These are phyloP conservation scores for Brachyrhaphis roseni DNA, from an alignment of 2,797 vertebrate species.

Conservation along the genomic window DNA sequence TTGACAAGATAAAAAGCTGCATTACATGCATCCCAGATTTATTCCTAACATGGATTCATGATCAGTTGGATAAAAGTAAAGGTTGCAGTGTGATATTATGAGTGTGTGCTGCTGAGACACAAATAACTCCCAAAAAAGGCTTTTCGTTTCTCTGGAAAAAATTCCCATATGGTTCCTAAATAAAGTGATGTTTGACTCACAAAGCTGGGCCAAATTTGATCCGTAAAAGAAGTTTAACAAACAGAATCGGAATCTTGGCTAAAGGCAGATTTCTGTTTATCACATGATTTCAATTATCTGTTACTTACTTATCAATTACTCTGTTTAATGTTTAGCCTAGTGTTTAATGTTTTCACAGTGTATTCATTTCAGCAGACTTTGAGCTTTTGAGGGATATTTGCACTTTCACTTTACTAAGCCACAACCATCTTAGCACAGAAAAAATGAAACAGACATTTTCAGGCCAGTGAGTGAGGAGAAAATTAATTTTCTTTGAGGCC, in stretches of 20 bases:
- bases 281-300: background rate
- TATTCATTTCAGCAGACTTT: background rate
- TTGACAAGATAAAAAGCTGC: background rate
- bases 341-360: background rate
- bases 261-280: background rate
- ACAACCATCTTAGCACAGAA: background rate
- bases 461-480: background rate
- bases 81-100: background rate
- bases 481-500: slow-evolving; percentile 3
- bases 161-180: background rate
- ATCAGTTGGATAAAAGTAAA: background rate
- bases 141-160: slow-evolving; percentile 1
- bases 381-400: background rate
- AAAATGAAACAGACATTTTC: background rate
- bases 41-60: background rate
- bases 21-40: background rate
- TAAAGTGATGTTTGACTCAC: background rate
- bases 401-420: background rate
- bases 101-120: background rate
- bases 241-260: background rate
- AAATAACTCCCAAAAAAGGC: background rate
- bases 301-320: too few relatives aligned
- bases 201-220: background rate
- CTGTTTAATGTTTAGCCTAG: background rate
- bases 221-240: background rate